phyloP scores from a whole-genome alignment of 2,113 vertebrate genomes.

The Crotalus viridis region DNA sequence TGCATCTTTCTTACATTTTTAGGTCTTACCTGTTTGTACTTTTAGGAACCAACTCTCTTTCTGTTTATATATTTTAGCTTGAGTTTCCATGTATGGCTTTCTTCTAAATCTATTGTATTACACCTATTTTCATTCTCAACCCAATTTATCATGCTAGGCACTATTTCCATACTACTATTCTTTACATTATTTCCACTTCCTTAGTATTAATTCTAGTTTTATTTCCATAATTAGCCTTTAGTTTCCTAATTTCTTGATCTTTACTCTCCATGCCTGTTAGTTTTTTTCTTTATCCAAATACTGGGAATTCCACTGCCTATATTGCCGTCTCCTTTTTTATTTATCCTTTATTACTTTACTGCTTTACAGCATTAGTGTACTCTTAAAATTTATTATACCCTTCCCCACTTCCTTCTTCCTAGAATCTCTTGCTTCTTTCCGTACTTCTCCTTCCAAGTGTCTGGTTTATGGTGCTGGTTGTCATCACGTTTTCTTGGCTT shows the following conservation, averaged over 20 bases:
- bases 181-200: neutral
- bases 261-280: neutral
- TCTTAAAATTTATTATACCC: neutral
- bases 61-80: neutral
- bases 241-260: neutral
- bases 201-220: neutral
- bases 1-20: neutral
- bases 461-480: neutral
- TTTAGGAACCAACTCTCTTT: neutral
- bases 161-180: neutral
- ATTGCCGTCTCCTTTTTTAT: neutral
- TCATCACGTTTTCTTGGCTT: neutral
- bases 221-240: neutral
- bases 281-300: neutral
- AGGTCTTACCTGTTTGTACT: neutral
- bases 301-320: neutral
- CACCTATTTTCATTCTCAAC: neutral
- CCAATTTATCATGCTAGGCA: neutral
- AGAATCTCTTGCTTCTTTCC: neutral
- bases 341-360: neutral
- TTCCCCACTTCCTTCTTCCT: neutral
- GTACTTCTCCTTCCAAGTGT: neutral
- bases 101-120: neutral
- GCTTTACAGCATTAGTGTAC: neutral
- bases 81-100: neutral